Conservation (phyloP, 2,797 vertebrate genomes). For the Danio albolineatus region DNA sequence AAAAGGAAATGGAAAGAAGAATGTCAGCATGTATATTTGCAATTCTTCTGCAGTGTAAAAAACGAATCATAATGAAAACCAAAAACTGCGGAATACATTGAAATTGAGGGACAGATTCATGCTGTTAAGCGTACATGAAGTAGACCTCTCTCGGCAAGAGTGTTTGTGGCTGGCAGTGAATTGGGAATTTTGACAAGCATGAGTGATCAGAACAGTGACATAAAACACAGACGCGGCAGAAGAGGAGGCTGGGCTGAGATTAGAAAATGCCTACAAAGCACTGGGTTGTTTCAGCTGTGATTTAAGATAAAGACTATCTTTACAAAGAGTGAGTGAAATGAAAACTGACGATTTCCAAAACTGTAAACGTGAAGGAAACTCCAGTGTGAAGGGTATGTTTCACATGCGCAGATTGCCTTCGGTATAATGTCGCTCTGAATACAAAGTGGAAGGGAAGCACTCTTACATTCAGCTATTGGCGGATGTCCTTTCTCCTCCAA, state of each 20-base stretch:
- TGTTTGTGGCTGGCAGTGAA: conserved; percentile 2
- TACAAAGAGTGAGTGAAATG: not conserved
- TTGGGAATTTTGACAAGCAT: conserved; percentile 48
- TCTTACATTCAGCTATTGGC: conserved; percentile 1
- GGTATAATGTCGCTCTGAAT: conserved; percentile 2
- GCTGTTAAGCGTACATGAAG: not conserved
- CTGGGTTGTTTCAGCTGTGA: not conserved
- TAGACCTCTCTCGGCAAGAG: not conserved
- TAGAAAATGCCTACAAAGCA: conserved; percentile 39
- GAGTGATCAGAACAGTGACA: conserved; percentile 9
- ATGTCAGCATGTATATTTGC: not conserved
- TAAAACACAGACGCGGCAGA: conserved; percentile 10
- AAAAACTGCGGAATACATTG: conserved; percentile 3
- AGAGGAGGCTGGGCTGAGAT: conserved; percentile 18
- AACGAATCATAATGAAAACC: not conserved
- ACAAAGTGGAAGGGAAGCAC: not conserved
- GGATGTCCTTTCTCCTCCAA: not conserved
- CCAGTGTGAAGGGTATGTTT: not conserved
- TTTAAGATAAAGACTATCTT: conserved; percentile 20
- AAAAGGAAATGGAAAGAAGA: not conserved
- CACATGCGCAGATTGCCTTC: not conserved
- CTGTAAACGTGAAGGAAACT: not conserved
- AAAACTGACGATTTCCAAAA: conserved; percentile 8
- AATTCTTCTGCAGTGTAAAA: not conserved
- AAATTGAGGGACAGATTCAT: not conserved